Evolutionary conservation across 2,113 vertebrate genomes (phyloP), one percentile per base, ranked within the genome.

Genomic region (Neotragus pygmaeus): DNA sequence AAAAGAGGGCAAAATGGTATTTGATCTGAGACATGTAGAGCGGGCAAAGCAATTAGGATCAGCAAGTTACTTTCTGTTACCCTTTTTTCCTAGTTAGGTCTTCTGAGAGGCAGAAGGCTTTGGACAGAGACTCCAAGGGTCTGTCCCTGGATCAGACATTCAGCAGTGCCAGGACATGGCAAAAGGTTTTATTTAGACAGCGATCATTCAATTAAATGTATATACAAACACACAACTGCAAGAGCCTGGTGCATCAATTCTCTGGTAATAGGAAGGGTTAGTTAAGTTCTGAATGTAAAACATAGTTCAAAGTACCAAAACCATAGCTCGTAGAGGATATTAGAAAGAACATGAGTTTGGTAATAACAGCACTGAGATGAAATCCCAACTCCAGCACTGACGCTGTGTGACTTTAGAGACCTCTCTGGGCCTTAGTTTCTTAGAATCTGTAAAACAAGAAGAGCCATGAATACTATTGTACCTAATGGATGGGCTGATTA

Each of bases 21-120:
- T 97, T 98, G 96, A 98, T 98, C 95, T 96, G 75, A 97, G 98
- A 92, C 53, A 47, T 91, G 86, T 91, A 57, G 33, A 96, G 80
- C 1, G 0, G 78, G 88, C 96, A 95, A 82, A 97, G 94, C 84
- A 96, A 98, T 97, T 96, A 95, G 83, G 77, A 89, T 77, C 89
- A 62, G 57, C 86, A 12, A 94, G 88, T 95, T 89, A 39, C 85
- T 94, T 87, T 84, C 82, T 73, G 58, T 62, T 73, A 49, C 60
- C 70, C 62, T 83, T 95, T 93, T 84, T 39, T 36, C 60, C 39
- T 94, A 16, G 36, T 51, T 70, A 47, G 10, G 10, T 78, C 47
- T 95, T 95, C 75, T 49, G 43, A 28, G 75, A 82, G 81, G 60
- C 60, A 92, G 51, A 17, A 33, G 62, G 39, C 58, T 75, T 75